Evolutionary conservation across 2,888 invertebrate species (phyloP), one percentile per base, ranked within the genome.

Genomic region (Oegoconia quadripuncta): DNA sequence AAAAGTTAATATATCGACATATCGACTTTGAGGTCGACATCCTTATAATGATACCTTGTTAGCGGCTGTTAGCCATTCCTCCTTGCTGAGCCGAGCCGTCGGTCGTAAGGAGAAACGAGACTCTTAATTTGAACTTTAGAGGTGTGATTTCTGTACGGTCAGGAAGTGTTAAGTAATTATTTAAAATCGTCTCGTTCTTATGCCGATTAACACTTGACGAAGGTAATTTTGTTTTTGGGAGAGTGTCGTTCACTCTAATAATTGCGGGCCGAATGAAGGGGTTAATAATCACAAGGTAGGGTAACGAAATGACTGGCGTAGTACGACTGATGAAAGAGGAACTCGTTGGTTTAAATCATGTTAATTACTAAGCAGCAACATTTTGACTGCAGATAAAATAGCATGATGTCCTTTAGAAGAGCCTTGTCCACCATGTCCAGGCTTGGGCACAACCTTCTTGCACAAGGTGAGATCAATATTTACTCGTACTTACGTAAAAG

Each of bases 1-100:
- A 52, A 50, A 42, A 51, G 55, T 57, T 67, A 72, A 75, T 75
- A 75, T 62, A 75, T 81, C 79, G 79, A 79, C 74, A 74, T 45
- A 46, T 49, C 59, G 55, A 48, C 49, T 40, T 48, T 36, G 52
- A 61, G 69, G 64, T 72, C 66, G 63, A 74, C 81, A 74, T 78
- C 77, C 81, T 79, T 82, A 82, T 79, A 80, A 82, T 70, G 72
- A 70, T 62, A 64, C 60, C 86, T 86, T 84, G 86, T 86, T 86
- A 86, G 77, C 73, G 73, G 64, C 66, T 74, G 76, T 79, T 76
- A 79, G 74, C 77, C 75, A 75, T 75, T 75, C 71, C 64, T 48
- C 54, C 50, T 60, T 59, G 54, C 61, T 56, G 59, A 56, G 61
- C n/a, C n/a, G 64, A 59, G 62, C 57, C 55, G 49, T 23, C n/a